Evolutionary conservation across 2,888 invertebrate species (phyloP).

Genomic region (Scaptomyza reducta): DNA sequence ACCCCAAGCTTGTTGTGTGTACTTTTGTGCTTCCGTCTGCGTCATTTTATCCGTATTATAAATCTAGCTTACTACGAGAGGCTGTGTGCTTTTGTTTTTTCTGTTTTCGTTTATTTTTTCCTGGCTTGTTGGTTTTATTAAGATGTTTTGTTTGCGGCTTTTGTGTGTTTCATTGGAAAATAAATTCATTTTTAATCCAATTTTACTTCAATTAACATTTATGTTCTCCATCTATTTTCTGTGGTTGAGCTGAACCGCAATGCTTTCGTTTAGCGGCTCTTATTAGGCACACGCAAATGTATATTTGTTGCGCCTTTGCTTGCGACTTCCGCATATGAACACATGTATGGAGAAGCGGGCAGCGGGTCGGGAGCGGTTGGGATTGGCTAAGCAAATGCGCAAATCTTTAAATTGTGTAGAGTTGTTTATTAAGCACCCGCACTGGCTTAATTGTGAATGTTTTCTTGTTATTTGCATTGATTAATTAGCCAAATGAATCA

Average conservation of each 20-base stretch:
- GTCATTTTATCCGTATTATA: constrained; percentile 53
- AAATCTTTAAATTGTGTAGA: constrained; percentile 63
- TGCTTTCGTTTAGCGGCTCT: constrained; percentile 63
- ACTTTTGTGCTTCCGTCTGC: constrained; percentile 57
- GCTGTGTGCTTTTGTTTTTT: constrained; percentile 28
- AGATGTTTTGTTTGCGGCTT: constrained; percentile 47
- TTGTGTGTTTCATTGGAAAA: constrained; percentile 39
- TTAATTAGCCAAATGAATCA: constrained; percentile 66
- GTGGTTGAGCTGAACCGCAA: constrained; percentile 43
- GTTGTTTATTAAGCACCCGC: constrained; percentile 55
- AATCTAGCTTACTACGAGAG: constrained; percentile 27
- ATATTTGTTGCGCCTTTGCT: constrained; percentile 27
- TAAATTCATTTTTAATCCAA: constrained; percentile 64
- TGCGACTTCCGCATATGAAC: constrained; percentile 55
- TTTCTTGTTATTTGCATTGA: constrained; percentile 35
- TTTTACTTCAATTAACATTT: constrained; percentile 22
- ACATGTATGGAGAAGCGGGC: neutral
- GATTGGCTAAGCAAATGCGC: constrained; percentile 59
- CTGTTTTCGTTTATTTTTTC: neutral
- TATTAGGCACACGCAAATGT: constrained; percentile 66
- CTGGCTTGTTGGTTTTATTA: constrained; percentile 24
- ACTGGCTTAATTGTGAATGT: constrained; percentile 36
- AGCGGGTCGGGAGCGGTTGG: neutral
- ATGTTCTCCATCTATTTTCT: constrained; percentile 19
- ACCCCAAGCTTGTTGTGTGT: constrained; percentile 46